These are phyloP conservation scores for Pachycephala philippinensis DNA, from an alignment of 2,113 vertebrate species.

Conservation along the genomic window DNA sequence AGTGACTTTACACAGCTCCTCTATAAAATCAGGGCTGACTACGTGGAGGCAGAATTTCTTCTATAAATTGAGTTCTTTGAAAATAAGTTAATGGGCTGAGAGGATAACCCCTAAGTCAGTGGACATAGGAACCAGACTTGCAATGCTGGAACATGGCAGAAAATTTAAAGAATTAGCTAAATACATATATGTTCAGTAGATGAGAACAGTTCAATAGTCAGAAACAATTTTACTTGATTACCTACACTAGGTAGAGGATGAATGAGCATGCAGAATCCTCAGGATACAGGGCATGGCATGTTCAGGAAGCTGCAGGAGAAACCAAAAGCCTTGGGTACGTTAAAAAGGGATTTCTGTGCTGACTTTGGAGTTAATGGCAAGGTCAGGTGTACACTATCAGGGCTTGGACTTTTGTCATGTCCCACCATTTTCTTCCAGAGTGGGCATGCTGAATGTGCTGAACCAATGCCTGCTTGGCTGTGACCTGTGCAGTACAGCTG, in stretches of 20 bases:
- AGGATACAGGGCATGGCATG: neutral
- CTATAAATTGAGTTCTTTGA: conserved; percentile 14
- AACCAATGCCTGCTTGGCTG: neutral
- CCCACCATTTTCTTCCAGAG: neutral
- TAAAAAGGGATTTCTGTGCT: neutral
- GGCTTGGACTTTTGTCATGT: neutral
- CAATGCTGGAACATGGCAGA: neutral
- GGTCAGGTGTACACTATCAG: neutral
- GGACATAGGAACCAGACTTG: neutral
- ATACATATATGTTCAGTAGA: neutral
- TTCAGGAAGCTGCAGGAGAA: neutral
- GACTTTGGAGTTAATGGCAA: neutral
- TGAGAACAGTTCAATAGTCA: neutral
- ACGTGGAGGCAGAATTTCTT: neutral
- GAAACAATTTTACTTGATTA: neutral
- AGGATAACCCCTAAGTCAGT: neutral
- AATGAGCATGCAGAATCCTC: neutral
- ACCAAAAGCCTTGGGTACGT: neutral
- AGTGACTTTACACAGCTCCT: neutral
- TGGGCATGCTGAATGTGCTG: neutral
- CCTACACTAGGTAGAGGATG: neutral
- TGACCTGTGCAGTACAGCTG: neutral
- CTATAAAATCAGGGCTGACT: neutral
- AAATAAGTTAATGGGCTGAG: conserved; percentile 34
- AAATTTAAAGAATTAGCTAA: neutral